phyloP scores from a whole-genome alignment of 2,888 invertebrate genomes.

The Falcaria lacertinaria region DNA sequence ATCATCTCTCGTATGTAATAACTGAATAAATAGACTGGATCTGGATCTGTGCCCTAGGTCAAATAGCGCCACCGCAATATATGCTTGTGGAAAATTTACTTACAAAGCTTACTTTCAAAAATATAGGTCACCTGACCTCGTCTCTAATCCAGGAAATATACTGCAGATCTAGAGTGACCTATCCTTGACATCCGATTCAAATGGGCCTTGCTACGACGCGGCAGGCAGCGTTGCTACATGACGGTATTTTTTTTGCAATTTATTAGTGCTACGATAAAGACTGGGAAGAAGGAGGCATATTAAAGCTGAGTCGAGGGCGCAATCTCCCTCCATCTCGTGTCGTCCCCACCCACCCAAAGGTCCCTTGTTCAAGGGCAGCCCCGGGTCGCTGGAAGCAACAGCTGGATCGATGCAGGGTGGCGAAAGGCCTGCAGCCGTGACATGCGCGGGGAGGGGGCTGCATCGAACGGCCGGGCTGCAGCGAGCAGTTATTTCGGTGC shows the following conservation, averaged over 20 bases:
- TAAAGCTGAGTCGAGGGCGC: no score
- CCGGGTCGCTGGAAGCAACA: slow-evolving; percentile 58
- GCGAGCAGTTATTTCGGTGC: slow-evolving; percentile 77
- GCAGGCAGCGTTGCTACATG: neutral
- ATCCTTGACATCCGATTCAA: slow-evolving; percentile 26
- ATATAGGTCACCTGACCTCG: neutral
- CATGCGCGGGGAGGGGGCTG: slow-evolving; percentile 50
- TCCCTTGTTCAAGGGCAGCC: no score
- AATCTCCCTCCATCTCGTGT: no score
- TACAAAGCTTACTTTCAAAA: neutral
- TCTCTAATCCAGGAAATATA: slow-evolving; percentile 5
- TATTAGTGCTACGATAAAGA: no score
- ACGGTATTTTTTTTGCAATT: no score
- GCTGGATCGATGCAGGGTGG: slow-evolving; percentile 67
- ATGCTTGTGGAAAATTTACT: no score
- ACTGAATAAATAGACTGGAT: neutral
- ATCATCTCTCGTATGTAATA: slow-evolving; percentile 9
- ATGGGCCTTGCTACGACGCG: slow-evolving; percentile 13
- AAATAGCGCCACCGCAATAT: no score
- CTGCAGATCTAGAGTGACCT: slow-evolving; percentile 21
- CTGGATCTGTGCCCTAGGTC: neutral
- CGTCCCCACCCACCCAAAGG: no score
- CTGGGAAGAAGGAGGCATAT: no score
- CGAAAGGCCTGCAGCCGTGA: slow-evolving; percentile 62
- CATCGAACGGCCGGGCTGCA: slow-evolving; percentile 74